Conservation (phyloP, 2,888 invertebrate genomes). For the Phortica magna region DNA sequence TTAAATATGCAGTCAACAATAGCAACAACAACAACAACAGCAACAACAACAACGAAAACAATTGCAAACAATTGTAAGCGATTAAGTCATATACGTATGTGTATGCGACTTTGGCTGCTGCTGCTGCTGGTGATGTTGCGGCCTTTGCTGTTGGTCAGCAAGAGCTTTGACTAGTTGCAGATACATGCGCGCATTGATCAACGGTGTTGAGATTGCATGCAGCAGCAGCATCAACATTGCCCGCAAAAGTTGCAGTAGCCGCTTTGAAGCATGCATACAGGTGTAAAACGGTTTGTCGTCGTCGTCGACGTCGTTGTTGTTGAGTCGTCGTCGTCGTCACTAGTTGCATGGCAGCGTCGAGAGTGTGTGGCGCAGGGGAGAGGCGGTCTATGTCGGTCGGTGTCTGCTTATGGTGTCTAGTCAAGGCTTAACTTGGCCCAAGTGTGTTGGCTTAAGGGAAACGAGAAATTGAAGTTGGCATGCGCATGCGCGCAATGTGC, state of each 20-base stretch:
- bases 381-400: constrained; percentile 14
- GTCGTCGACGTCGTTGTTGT: not conserved
- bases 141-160: constrained; percentile 35
- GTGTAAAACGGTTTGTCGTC: constrained; percentile 34
- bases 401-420: constrained; percentile 26
- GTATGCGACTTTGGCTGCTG: constrained; percentile 41
- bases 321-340: constrained; percentile 16
- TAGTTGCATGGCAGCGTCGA: constrained; percentile 13
- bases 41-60: constrained; percentile 41
- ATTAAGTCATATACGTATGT: constrained; percentile 59
- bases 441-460: constrained; percentile 18
- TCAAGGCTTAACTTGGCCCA: not conserved
- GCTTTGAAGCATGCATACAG: constrained; percentile 34
- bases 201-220: constrained; percentile 11
- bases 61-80: constrained; percentile 61
- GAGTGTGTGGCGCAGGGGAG: not conserved
- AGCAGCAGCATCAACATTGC: not conserved
- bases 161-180: not conserved
- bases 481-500: constrained; percentile 32
- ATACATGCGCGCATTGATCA: constrained; percentile 23
- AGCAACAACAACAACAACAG: constrained; percentile 40
- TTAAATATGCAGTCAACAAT: constrained; percentile 36
- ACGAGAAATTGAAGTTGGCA: constrained; percentile 29
- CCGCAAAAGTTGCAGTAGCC: constrained; percentile 33
- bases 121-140: constrained; percentile 36